phyloP scores from a whole-genome alignment of 2,113 vertebrate species.

The Cyprinus carpio region DNA sequence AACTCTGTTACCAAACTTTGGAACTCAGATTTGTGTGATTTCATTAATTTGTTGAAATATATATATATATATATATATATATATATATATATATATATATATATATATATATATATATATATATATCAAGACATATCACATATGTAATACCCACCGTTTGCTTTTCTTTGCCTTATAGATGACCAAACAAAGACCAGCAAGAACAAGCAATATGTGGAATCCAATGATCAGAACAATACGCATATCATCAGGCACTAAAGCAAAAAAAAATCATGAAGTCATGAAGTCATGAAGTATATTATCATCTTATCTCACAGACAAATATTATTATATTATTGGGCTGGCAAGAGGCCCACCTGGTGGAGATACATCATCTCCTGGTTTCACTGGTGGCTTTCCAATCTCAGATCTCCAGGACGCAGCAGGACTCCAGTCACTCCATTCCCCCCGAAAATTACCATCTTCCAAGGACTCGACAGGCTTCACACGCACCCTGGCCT shows the following conservation, averaged over 20 bases:
- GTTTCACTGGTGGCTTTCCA: background rate
- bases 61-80: no score
- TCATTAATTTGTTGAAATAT: no score
- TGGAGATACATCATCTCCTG: no score
- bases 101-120: no score
- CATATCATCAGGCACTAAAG: background rate
- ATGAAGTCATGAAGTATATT: background rate
- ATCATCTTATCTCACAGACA: background rate
- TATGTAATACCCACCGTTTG: background rate
- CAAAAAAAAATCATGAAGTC: background rate
- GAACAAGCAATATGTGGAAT: background rate
- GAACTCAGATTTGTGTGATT: no score
- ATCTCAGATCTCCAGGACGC: slow-evolving; percentile 56
- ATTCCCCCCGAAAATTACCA: background rate
- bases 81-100: no score
- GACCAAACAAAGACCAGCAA: background rate
- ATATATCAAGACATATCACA: background rate
- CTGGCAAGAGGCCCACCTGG: background rate
- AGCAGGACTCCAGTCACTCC: slow-evolving; percentile 75
- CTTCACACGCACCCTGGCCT: slow-evolving; percentile 66
- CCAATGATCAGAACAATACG: background rate
- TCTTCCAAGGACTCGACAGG: fast-evolving
- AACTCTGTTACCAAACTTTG: no score
- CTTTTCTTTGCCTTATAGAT: slow-evolving; percentile 15
- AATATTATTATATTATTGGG: no score